phyloP scores from a whole-genome alignment of 2,113 vertebrate genomes.

The Vombatus ursinus region DNA sequence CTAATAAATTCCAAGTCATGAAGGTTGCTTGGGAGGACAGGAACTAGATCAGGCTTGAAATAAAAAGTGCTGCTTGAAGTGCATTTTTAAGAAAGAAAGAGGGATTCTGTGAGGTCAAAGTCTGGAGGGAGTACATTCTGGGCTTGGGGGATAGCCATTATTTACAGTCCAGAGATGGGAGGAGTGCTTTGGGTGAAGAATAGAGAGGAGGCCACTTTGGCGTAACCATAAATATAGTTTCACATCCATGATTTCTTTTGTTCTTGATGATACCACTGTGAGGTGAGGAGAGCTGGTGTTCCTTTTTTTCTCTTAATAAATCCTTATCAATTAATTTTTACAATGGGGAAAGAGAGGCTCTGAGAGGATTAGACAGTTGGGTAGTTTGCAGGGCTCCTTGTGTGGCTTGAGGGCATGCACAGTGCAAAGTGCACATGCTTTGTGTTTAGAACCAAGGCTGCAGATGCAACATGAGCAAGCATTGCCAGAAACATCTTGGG shows the following conservation, averaged over 20 bases:
- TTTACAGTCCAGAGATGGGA: background rate
- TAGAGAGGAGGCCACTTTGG: background rate
- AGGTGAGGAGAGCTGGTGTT: background rate
- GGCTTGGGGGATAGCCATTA: background rate
- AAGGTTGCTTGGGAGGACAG: background rate
- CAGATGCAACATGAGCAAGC: no score
- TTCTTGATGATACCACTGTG: background rate
- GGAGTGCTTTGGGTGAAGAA: background rate
- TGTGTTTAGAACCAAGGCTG: no score
- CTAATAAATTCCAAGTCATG: background rate
- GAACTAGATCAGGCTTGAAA: background rate
- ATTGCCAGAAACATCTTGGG: no score
- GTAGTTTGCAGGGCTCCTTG: background rate
- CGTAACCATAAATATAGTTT: background rate
- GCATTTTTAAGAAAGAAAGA: background rate
- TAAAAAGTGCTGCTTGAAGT: background rate
- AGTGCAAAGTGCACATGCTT: no score
- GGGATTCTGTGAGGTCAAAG: background rate
- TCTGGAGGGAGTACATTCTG: background rate
- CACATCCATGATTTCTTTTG: background rate
- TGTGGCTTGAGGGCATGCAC: no score
- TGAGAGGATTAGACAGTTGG: background rate
- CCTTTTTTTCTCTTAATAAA: background rate
- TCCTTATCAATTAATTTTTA: background rate
- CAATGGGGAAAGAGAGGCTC: background rate